Evolutionary conservation across 2,113 vertebrate species (phyloP), one percentile per base, ranked within the genome.

Genomic region (Oxyura jamaicensis): DNA sequence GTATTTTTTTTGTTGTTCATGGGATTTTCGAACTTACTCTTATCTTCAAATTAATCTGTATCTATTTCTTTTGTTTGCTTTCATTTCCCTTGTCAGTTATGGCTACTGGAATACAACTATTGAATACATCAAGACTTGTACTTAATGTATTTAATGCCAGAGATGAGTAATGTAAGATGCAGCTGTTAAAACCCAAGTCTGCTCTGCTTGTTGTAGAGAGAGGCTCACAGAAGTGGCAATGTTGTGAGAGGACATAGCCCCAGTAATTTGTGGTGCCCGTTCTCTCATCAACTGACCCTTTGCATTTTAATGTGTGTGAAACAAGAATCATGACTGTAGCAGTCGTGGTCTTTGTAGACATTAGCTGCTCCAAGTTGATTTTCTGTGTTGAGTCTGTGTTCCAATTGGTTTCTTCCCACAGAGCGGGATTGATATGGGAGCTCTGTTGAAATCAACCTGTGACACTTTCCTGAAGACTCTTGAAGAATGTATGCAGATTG

Each of bases 401-500:
- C 76, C 29, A 53, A 63, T 62, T 94, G 75, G 14, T 95, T 96
- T 91, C 91, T 87, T 96, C 35, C 35, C 52, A 11, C 94, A 99
- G 99, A 97, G 94, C 6, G 98, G 97, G 60, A 96, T 99, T 83
- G 98, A 99, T 89, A 98, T 98, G 95, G 99, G 99, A 90, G 97
- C 98, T 91, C 97, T 99, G 96, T 98, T 99, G 95, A 99, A 98
- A 96, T 99, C 99, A 28, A 99, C 99, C 25, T 99, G 99, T 96
- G 98, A 98, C 60, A 99, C 99, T 52, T 99, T 99, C 85, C 98
- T 99, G 91, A 99, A 98, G 97, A 99, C 99, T 35, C 98, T 99
- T 92, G 99, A 99, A 94, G 99, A 99, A 95, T 99, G 99, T 97
- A 99, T 99, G 99, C 98, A 99, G 97, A 99, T 99, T 77, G 99